Evolutionary conservation across 2,113 vertebrate species (phyloP), one percentile per base, ranked within the genome.

Genomic region (Corynorhinus townsendii): DNA sequence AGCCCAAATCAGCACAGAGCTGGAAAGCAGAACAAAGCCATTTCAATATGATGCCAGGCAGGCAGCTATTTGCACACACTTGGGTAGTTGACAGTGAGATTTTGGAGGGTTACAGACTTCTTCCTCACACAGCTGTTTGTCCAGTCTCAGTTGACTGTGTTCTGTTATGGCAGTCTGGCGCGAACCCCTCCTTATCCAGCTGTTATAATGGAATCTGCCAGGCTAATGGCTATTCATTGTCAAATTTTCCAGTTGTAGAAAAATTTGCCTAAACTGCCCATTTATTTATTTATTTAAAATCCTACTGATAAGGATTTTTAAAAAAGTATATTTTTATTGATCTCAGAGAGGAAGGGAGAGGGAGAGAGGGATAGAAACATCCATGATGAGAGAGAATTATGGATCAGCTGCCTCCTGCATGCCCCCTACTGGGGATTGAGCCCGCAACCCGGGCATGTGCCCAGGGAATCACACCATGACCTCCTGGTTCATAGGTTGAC

Each of bases 1-100:
- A 24, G 38, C 56, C 28, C 35, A 91, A 56, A 71, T 71, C n/a
- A 81, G 15, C 76, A 87, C 16, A 84, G n/a, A 86, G 30, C 30
- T 94, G 47, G 43, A 92, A 84, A 95, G 56, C 26, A 93, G 92
- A 92, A 56, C 69, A 89, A 93, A 83, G n/a, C 62, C 30, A 75
- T 82, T 68, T 73, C 8, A 68, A 16, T 69, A 4, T 5, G 68
- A 81, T 40, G 14, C 62, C 62, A 94, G 38, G 45, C n/a, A 52
- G 54, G 15, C 71, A 35, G 56, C 33, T 93, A 15, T 30, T 24
- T 33, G 33, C 38, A 15, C 22, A 75, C 11, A 47, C 26, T 47
- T 86, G 35, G 19, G n/a, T 59, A 24, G 30, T 5, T 69, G 73
- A 40, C 22, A 28, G 72, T 64, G 64, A 86, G 83, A 76, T 59